phyloP scores from a whole-genome alignment of 2,888 invertebrate genomes.

The Pristionchus entomophagus region DNA sequence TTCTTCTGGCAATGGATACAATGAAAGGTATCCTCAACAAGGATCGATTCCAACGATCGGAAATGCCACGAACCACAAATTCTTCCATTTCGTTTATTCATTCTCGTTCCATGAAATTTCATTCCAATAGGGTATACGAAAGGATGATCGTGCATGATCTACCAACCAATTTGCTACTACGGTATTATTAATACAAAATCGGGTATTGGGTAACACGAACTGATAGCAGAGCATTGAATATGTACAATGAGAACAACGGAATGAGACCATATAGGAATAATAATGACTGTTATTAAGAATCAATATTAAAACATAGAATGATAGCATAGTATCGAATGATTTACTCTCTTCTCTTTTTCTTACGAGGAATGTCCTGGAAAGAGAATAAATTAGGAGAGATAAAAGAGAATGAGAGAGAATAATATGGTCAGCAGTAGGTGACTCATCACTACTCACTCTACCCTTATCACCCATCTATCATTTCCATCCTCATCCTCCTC shows the following conservation, averaged over 20 bases:
- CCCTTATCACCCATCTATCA: background rate
- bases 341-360: slow-evolving; percentile 43
- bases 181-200: too few relatives aligned
- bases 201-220: too few relatives aligned
- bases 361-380: background rate
- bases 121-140: background rate
- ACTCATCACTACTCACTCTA: background rate
- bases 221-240: background rate
- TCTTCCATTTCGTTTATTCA: background rate
- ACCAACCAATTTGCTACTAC: too few relatives aligned
- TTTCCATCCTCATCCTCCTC: background rate
- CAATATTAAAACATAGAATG: background rate
- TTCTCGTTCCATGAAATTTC: background rate
- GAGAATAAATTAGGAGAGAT: background rate
- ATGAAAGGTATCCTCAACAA: background rate
- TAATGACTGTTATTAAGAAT: background rate
- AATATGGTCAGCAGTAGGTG: background rate
- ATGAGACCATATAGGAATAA: slow-evolving; percentile 14
- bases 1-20: background rate
- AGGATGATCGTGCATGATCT: background rate
- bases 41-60: background rate
- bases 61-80: background rate
- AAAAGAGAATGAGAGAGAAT: too few relatives aligned
- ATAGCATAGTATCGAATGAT: background rate
- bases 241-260: slow-evolving; percentile 1